phyloP scores from a whole-genome alignment of 2,888 invertebrate genomes.

The Agrypnus murinus region DNA sequence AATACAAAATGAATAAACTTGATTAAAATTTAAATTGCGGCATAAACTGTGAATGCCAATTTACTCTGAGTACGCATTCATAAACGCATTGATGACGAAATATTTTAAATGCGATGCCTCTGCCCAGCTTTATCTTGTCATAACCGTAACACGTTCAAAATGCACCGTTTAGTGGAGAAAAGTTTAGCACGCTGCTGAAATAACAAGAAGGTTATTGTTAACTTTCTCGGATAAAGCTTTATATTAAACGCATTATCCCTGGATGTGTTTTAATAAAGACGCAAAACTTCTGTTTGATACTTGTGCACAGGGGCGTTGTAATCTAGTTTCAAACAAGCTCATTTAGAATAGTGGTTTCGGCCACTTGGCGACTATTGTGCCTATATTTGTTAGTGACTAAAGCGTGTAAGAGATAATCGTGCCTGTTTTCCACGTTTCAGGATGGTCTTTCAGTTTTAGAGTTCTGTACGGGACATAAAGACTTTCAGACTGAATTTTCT shows the following conservation, averaged over 20 bases:
- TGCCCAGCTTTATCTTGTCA: constrained; percentile 5
- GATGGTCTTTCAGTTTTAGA: constrained; percentile 18
- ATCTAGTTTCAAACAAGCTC: constrained; percentile 18
- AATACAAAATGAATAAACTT: constrained; percentile 48
- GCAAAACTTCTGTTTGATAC: constrained; percentile 2
- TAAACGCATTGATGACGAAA: constrained; percentile 41
- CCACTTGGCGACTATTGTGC: constrained; percentile 31
- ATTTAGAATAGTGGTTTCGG: constrained; percentile 26
- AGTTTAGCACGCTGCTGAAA: background rate
- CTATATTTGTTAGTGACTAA: constrained; percentile 14
- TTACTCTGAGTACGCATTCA: constrained; percentile 37
- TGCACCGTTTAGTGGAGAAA: background rate
- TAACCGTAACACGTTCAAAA: constrained; percentile 4
- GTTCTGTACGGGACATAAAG: constrained; percentile 15
- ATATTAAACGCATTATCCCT: constrained; percentile 12
- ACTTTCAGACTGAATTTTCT: background rate
- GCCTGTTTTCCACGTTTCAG: constrained; percentile 15
- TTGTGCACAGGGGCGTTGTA: constrained; percentile 14
- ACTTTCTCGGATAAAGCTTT: background rate
- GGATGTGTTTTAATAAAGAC: constrained; percentile 26
- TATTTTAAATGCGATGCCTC: constrained; percentile 28
- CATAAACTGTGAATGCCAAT: constrained; percentile 46
- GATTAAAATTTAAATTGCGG: constrained; percentile 48
- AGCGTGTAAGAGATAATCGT: constrained; percentile 23
- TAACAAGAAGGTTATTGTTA: constrained; percentile 18